These are phyloP conservation scores for Lineus longissimus DNA, from an alignment of 1,140 invertebrate species.

Conservation along the genomic window DNA sequence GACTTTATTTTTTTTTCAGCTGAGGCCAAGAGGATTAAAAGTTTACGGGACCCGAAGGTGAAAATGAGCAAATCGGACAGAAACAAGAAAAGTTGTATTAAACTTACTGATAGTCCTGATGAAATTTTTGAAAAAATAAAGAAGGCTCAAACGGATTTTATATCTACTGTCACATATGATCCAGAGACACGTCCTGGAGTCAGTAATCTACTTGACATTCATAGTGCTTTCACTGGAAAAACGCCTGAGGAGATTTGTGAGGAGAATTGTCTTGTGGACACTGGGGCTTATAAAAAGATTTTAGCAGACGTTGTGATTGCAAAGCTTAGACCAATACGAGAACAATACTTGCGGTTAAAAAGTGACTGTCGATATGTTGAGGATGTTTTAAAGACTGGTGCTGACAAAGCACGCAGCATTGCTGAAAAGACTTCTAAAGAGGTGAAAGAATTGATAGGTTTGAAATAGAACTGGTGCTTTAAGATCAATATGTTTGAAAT, in stretches of 20 bases:
- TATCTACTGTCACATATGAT: slow-evolving; percentile 77
- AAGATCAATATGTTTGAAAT: too few relatives aligned
- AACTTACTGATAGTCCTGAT: slow-evolving; percentile 76
- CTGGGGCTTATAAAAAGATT: slow-evolving; percentile 73
- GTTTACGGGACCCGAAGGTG: slow-evolving; percentile 59
- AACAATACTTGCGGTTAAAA: slow-evolving; percentile 61
- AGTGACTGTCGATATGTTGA: slow-evolving; percentile 64
- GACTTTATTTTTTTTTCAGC: slow-evolving; percentile 23
- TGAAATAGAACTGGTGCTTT: slow-evolving; percentile 29
- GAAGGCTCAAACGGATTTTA: slow-evolving; percentile 89
- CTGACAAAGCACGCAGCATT: slow-evolving; percentile 64
- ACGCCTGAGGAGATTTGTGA: slow-evolving; percentile 68
- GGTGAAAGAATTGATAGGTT: slow-evolving; percentile 58
- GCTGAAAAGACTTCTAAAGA: slow-evolving; percentile 68
- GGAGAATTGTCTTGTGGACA: slow-evolving; percentile 67
- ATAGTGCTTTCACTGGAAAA: slow-evolving; percentile 64
- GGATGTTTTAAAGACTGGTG: slow-evolving; percentile 65
- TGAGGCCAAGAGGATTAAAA: slow-evolving; percentile 37
- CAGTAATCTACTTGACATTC: slow-evolving; percentile 82
- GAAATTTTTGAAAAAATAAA: slow-evolving; percentile 76
- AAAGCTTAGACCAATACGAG: slow-evolving; percentile 69
- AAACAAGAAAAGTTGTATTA: slow-evolving; percentile 73
- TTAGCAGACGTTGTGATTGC: slow-evolving; percentile 73
- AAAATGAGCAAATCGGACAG: slow-evolving; percentile 98
- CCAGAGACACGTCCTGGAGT: slow-evolving; percentile 76